A percentile compares a stretch with the other conserved stretches of the same genome.
Conservation (phyloP, 2,888 invertebrate species). For the Deroplatys truncata region DNA sequence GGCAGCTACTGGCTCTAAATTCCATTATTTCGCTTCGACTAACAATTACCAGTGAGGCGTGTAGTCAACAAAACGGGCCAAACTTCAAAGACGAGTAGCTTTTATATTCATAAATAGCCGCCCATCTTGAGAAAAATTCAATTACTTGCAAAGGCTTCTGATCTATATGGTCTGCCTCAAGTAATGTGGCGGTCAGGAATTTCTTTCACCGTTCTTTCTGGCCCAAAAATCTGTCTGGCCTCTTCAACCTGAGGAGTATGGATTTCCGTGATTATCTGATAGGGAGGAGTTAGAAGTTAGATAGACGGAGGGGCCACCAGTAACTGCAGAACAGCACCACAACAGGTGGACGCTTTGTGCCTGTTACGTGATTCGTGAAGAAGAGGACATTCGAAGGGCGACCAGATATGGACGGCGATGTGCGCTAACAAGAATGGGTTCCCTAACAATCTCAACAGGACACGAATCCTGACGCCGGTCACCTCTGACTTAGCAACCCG, state of each 20-base stretch:
- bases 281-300: too few relatives aligned
- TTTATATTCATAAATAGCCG: neutral
- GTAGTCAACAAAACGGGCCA: neutral
- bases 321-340: too few relatives aligned
- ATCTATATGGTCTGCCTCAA: neutral
- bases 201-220: neutral
- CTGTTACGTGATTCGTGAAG: too few relatives aligned
- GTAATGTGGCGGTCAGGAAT: neutral
- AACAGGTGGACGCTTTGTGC: too few relatives aligned
- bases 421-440: too few relatives aligned
- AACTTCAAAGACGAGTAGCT: neutral
- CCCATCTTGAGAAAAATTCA: neutral
- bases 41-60: neutral
- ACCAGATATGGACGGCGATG: too few relatives aligned
- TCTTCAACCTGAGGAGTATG: neutral
- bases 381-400: too few relatives aligned
- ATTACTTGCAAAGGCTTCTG: neutral
- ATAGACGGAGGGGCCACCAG: too few relatives aligned
- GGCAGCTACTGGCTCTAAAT: neutral
- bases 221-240: neutral
- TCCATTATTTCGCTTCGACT: neutral
- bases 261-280: too few relatives aligned
- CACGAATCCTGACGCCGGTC: too few relatives aligned
- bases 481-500: too few relatives aligned
- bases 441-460: too few relatives aligned